phyloP scores from a whole-genome alignment of 2,113 vertebrate species.

The Pachycephala philippinensis region DNA sequence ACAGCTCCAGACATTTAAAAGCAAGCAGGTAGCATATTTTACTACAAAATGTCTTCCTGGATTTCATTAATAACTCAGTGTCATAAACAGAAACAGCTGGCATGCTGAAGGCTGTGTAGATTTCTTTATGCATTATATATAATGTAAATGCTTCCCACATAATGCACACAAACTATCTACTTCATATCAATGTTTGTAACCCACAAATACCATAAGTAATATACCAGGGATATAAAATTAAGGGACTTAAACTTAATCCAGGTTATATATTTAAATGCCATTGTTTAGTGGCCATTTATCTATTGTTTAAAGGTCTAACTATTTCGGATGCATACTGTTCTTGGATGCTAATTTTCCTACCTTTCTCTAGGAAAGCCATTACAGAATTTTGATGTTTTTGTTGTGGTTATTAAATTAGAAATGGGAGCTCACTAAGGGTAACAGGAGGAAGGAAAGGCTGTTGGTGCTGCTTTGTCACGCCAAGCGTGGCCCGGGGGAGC shows the following conservation, averaged over 20 bases:
- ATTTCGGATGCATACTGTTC: not conserved
- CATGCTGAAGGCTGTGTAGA: slow-evolving; percentile 47
- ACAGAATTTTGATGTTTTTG: not conserved
- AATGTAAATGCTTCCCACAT: slow-evolving; percentile 6
- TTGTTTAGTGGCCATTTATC: slow-evolving; percentile 15
- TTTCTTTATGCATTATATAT: slow-evolving; percentile 61
- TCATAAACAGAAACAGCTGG: slow-evolving; percentile 71
- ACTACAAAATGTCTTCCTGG: slow-evolving; percentile 53
- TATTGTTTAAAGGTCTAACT: slow-evolving; percentile 32
- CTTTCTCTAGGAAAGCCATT: not conserved
- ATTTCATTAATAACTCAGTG: slow-evolving; percentile 62
- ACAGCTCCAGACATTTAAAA: slow-evolving; percentile 32
- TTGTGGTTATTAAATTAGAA: slow-evolving; percentile 15
- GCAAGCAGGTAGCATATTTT: slow-evolving; percentile 56
- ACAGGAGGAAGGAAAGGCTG: not conserved
- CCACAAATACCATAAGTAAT: slow-evolving; percentile 7
- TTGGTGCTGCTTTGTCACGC: not conserved
- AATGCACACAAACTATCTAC: not conserved
- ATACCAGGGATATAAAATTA: not conserved
- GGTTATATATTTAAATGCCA: slow-evolving; percentile 4
- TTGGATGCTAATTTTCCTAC: not conserved
- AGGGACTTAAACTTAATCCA: not conserved
- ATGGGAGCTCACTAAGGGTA: not conserved
- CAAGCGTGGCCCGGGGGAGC: not conserved
- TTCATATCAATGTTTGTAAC: not conserved